These are phyloP conservation scores for Drosophila persimilis DNA, from an alignment of 1,140 invertebrate genomes.

Conservation along the genomic window DNA sequence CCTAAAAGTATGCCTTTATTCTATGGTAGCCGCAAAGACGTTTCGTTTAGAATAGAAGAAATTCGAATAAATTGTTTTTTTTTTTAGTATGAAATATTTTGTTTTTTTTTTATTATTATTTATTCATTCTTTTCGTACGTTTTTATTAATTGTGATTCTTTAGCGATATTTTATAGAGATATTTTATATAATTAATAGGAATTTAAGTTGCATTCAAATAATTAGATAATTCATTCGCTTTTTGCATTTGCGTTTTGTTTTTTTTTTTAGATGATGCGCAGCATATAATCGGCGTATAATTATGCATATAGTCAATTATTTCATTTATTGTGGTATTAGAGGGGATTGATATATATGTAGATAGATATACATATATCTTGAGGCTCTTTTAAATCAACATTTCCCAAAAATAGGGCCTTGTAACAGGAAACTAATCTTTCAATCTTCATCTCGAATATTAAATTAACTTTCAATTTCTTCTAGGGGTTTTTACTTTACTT, in stretches of 20 bases:
- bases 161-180: slow-evolving; percentile 76
- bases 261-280: slow-evolving; percentile 58
- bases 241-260: slow-evolving; percentile 28
- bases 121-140: slow-evolving; percentile 67
- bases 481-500: slow-evolving; percentile 47
- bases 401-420: slow-evolving; percentile 47
- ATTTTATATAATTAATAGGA: slow-evolving; percentile 81
- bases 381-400: slow-evolving; percentile 57
- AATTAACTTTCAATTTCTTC: slow-evolving; percentile 51
- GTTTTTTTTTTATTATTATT: slow-evolving; percentile 51
- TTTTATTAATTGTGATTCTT: slow-evolving; percentile 72
- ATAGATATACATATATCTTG: slow-evolving; percentile 22
- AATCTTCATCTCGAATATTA: slow-evolving; percentile 43
- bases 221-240: slow-evolving; percentile 52
- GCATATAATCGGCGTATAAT: slow-evolving; percentile 57
- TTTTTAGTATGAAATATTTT: slow-evolving; percentile 74
- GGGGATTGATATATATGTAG: slow-evolving; percentile 49
- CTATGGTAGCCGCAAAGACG: background rate
- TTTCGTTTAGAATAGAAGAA: background rate
- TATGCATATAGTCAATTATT: slow-evolving; percentile 71
- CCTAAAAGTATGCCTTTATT: slow-evolving; percentile 55
- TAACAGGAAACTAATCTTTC: slow-evolving; percentile 34
- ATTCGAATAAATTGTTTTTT: background rate
- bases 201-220: slow-evolving; percentile 81
- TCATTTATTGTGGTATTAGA: slow-evolving; percentile 63